Evolutionary conservation across 2,888 invertebrate species (phyloP).

Genomic region (Anoplius nigerrimus): DNA sequence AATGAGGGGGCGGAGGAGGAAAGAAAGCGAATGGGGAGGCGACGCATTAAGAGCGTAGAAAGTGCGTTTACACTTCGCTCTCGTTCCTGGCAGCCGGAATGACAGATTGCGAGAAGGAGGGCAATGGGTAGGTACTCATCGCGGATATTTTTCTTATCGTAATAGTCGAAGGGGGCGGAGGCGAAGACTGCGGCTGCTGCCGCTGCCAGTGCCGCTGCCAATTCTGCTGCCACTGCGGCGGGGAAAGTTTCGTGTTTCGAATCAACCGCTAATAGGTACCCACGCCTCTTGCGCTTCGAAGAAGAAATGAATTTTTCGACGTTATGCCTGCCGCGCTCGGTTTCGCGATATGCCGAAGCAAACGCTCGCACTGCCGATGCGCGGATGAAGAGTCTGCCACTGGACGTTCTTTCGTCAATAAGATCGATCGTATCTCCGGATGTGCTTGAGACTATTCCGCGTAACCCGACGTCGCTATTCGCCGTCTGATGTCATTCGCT

Average conservation of each 20-base stretch:
- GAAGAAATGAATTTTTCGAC: slow-evolving; percentile 23
- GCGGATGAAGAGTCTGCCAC: not conserved
- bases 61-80: slow-evolving; percentile 48
- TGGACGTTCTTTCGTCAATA: too few species aligned
- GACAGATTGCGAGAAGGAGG: slow-evolving; percentile 52
- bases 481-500: slow-evolving; percentile 61
- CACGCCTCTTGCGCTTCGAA: not conserved
- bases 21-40: slow-evolving; percentile 16
- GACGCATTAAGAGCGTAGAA: slow-evolving; percentile 36
- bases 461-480: not conserved
- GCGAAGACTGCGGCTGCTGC: slow-evolving; percentile 1
- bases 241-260: slow-evolving; percentile 40
- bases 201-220: too few species aligned
- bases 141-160: slow-evolving; percentile 49
- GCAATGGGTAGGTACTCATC: slow-evolving; percentile 34
- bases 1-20: slow-evolving; percentile 3
- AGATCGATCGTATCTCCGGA: too few species aligned
- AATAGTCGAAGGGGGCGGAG: slow-evolving; percentile 30
- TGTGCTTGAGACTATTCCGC: not conserved
- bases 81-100: slow-evolving; percentile 41
- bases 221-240: slow-evolving; percentile 1
- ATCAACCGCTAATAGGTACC: slow-evolving; percentile 31
- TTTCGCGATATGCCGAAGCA: slow-evolving; percentile 6
- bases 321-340: slow-evolving; percentile 7
- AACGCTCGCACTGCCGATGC: not conserved